Conservation (phyloP, 2,888 invertebrate genomes). For the Leucophora obtusa region DNA sequence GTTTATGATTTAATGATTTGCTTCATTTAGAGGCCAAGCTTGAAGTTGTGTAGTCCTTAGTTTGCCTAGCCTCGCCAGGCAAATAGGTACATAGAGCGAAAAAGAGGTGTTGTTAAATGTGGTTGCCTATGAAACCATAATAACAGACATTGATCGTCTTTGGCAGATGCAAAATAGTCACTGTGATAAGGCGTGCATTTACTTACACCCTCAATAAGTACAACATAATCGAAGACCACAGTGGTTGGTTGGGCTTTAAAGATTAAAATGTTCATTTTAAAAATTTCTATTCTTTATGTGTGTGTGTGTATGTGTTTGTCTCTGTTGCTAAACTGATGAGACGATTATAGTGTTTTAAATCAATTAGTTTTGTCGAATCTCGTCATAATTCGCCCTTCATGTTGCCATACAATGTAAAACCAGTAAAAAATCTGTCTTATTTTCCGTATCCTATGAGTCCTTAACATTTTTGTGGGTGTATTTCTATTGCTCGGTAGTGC, state of each 20-base stretch:
- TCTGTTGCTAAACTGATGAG: slow-evolving; percentile 63
- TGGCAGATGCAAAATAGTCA: slow-evolving; percentile 52
- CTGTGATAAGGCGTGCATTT: slow-evolving; percentile 41
- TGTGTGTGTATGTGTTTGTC: slow-evolving; percentile 19
- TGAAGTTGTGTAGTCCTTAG: not conserved
- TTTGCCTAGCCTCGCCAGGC: too few species aligned
- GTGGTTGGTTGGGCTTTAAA: slow-evolving; percentile 30
- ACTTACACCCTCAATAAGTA: slow-evolving; percentile 48
- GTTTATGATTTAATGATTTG: slow-evolving; percentile 60
- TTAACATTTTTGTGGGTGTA: slow-evolving; percentile 22
- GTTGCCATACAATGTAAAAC: slow-evolving; percentile 63
- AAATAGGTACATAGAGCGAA: too few species aligned
- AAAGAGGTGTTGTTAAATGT: slow-evolving; percentile 55
- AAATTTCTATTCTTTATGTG: not conserved
- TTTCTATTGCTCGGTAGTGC: slow-evolving; percentile 3
- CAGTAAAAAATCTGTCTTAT: not conserved
- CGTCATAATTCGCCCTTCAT: slow-evolving; percentile 74
- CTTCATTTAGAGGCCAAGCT: slow-evolving; percentile 53
- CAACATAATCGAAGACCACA: slow-evolving; percentile 62
- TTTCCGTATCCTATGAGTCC: slow-evolving; percentile 5
- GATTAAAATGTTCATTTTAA: slow-evolving; percentile 38
- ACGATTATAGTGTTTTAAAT: slow-evolving; percentile 77
- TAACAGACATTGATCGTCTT: not conserved
- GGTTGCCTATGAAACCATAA: slow-evolving; percentile 55
- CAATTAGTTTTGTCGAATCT: slow-evolving; percentile 78